Percentiles rank a stretch among this genome's conserved stretches.
Evolutionary conservation across 2,113 vertebrate species (phyloP).

Genomic region (Gasterosteus nipponicus): DNA sequence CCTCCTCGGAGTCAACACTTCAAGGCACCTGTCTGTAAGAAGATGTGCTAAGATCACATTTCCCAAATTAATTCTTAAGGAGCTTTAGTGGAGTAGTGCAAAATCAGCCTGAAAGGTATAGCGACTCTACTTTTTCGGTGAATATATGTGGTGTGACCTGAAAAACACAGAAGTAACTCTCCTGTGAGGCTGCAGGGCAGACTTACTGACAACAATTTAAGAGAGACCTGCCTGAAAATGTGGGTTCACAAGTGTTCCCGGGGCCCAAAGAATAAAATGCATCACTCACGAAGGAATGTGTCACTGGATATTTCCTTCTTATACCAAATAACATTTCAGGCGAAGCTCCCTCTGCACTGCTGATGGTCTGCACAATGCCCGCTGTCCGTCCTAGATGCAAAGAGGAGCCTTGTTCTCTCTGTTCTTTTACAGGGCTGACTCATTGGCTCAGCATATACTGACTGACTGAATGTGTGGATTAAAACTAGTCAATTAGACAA

Average conservation of each 20-base stretch:
- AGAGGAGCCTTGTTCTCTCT: slow-evolving; percentile 1
- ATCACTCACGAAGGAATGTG: slow-evolving; percentile 7
- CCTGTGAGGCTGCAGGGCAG: slow-evolving; percentile 25
- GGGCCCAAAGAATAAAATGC: slow-evolving; percentile 21
- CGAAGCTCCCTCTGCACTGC: not conserved
- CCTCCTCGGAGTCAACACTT: not conserved
- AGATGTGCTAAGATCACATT: slow-evolving; percentile 1
- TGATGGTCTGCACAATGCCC: slow-evolving; percentile 2
- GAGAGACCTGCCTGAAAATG: slow-evolving; percentile 11
- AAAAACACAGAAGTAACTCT: slow-evolving; percentile 15
- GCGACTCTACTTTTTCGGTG: slow-evolving; percentile 5
- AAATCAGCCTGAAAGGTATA: not conserved
- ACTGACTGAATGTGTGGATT: slow-evolving; percentile 31
- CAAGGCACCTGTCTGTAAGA: slow-evolving; percentile 6
- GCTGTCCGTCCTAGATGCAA: not conserved
- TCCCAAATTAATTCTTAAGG: slow-evolving; percentile 1
- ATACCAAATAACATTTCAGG: slow-evolving; percentile 15
- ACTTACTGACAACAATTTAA: slow-evolving; percentile 13
- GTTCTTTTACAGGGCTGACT: slow-evolving; percentile 9
- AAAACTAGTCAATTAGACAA: slow-evolving; percentile 19
- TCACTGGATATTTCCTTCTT: slow-evolving; percentile 21
- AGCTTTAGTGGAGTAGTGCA: not conserved
- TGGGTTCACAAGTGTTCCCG: slow-evolving; percentile 8
- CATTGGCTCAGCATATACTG: slow-evolving; percentile 21
- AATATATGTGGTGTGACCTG: not conserved